phyloP scores from a whole-genome alignment of 2,888 invertebrate genomes.

The Gastrophysa polygoni region DNA sequence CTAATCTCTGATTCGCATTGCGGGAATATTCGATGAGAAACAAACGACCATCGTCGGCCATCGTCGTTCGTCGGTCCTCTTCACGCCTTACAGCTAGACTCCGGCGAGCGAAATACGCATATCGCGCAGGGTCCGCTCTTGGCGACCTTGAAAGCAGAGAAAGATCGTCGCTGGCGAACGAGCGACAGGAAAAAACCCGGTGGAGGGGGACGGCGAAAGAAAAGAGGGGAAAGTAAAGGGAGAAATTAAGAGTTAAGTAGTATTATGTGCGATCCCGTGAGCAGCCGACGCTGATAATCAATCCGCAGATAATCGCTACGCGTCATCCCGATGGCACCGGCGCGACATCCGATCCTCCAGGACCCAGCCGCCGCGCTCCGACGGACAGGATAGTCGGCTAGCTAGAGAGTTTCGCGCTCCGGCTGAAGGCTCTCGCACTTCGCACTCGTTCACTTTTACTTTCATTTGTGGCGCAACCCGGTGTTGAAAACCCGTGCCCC shows the following conservation, averaged over 20 bases:
- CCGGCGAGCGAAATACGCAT: constrained; percentile 5
- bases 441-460: constrained; percentile 59
- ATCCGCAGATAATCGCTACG: constrained; percentile 45
- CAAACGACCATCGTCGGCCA: too few relatives aligned
- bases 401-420: constrained; percentile 23
- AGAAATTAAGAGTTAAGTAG: constrained; percentile 58
- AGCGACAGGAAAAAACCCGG: constrained; percentile 55
- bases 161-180: constrained; percentile 56
- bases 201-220: constrained; percentile 53
- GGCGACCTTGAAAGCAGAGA: constrained; percentile 58
- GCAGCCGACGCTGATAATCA: constrained; percentile 52
- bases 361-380: too few relatives aligned
- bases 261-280: constrained; percentile 56
- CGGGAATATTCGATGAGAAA: too few relatives aligned
- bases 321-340: constrained; percentile 34
- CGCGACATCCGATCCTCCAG: constrained; percentile 35
- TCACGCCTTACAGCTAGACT: too few relatives aligned
- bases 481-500: constrained; percentile 57
- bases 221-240: constrained; percentile 61
- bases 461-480: constrained; percentile 60
- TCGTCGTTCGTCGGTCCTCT: too few relatives aligned
- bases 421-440: constrained; percentile 41
- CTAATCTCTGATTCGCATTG: too few relatives aligned
- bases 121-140: constrained; percentile 48
- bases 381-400: too few relatives aligned